These are phyloP conservation scores for Campoplex nolae DNA, from an alignment of 2,888 invertebrate genomes.

Conservation along the genomic window DNA sequence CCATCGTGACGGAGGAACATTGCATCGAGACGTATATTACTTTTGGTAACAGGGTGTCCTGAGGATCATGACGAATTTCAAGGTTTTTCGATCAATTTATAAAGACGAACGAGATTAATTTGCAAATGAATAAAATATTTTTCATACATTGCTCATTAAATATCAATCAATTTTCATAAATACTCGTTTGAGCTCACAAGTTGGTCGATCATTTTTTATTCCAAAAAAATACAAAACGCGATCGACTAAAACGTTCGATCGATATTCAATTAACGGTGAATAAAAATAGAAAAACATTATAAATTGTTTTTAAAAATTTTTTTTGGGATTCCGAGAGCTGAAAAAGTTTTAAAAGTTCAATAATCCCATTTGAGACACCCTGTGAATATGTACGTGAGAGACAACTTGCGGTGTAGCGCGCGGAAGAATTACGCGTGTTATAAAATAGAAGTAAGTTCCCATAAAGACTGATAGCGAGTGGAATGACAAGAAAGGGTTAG, in stretches of 20 bases:
- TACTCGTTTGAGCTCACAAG: no score
- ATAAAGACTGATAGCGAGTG: slow-evolving; percentile 56
- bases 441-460: slow-evolving; percentile 56
- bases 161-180: not conserved
- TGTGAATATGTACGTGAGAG: not conserved
- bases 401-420: slow-evolving; percentile 24
- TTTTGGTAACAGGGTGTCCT: not conserved
- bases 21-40: slow-evolving; percentile 30
- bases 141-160: not conserved
- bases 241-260: not conserved
- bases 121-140: not conserved
- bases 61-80: not conserved
- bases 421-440: slow-evolving; percentile 41
- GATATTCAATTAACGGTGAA: not conserved
- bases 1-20: slow-evolving; percentile 30
- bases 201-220: no score
- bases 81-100: not conserved
- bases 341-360: not conserved
- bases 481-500: slow-evolving; percentile 42
- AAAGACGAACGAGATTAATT: not conserved
- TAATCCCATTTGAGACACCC: not conserved
- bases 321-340: not conserved
- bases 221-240: not conserved
- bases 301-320: not conserved
- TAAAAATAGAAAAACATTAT: not conserved